Evolutionary conservation across 2,113 vertebrate species (phyloP), one percentile per base, ranked within the genome.

Genomic region (Notothenia coriiceps): DNA sequence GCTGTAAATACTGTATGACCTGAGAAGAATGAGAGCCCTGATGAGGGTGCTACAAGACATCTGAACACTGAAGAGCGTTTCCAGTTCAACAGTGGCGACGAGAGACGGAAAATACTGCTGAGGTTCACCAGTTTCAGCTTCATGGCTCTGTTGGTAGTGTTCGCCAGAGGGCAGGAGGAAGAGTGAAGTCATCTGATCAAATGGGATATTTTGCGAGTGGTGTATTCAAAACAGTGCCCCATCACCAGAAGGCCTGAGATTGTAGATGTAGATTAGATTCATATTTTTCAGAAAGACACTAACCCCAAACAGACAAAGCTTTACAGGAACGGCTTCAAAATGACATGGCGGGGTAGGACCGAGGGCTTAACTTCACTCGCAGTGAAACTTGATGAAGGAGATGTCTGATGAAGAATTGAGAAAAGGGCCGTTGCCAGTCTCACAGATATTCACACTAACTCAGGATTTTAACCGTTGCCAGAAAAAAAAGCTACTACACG

Each of bases 1-100:
- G 79, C 66, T 56, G 54, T 71, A 52, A 57, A 79, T 74, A 4
- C 29, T 29, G 29, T 29, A 56, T 59, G 50, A 44, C 54, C 40
- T 0, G 17, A 44, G 49, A 43, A 18, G 35, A 47, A 15, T 1
- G 17, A 20, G 40, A 67, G 54, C 15, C 2, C 10, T 0, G 9
- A 40, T 18, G 55, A 75, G 13, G 40, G 22, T 56, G 52, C 52
- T 33, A 40, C 35, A 40, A 49, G 50, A 55, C 17, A 49, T 65
- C 55, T 25, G 63, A 10, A 79, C 47, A 56, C 54, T 2, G 65
- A 44, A 52, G 47, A 66, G 47, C 51, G 6, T 40, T 15, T 15
- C 10, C 20, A 35, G 52, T 35, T 33, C 54, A 69, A 70, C 2
- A 13, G 54, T 13, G 2, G 22, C 54, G 69, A 64, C 25, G 47